Base-by-base conservation (phyloP, 2,797 vertebrate genomes). In the Sebastes taczanowskii region DNA sequence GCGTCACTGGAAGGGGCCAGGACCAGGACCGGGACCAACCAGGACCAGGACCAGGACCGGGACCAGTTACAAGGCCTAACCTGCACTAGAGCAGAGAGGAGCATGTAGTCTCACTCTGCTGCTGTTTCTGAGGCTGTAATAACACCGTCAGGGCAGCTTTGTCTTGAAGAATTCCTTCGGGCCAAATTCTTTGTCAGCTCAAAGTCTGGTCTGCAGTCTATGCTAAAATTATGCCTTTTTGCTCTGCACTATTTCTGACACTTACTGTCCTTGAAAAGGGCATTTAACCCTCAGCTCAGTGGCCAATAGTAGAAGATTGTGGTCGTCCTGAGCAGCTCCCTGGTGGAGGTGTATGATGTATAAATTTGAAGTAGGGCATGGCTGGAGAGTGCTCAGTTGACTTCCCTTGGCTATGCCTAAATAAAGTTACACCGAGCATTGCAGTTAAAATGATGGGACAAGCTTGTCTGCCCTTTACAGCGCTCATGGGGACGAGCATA, bases 1-100 rank as follows among this genome's bases (percentile, higher is more conserved):
- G 96, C 87, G 94, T 2, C 87, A 34, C 56, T 3, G 55, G 29
- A 8, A 34, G 20, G 6, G 72, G 61, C 52, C 25, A 20, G 22
- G 42, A 18, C 35, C 59, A 7, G 29, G 61, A 63, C 52, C 34
- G n/a, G 25, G 53, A 22, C 25, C 46, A 79, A 63, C 52, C 34
- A 14, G 25, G 46, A 22, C 30, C 60, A 79, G 16, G 27, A 34
- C 32, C 32, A 32, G 32, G 59, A 62, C 52, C 29, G n/a, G 25
- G 53, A n/a, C 30, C 60, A 79, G 29, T 23, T 27, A 65, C 11
- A 25, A 34, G 25, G 38, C 14, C 70, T 6, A 27, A 82, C 20
- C 69, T 70, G 38, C 69, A 27, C 25, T 29, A 68, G 49, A 70
- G 35, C 6, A 9, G 6, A 49, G 70, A 55, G 38, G 52, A 64